Conservation (phyloP, 2,113 vertebrate species). For the Epinephelus cyanopodus region DNA sequence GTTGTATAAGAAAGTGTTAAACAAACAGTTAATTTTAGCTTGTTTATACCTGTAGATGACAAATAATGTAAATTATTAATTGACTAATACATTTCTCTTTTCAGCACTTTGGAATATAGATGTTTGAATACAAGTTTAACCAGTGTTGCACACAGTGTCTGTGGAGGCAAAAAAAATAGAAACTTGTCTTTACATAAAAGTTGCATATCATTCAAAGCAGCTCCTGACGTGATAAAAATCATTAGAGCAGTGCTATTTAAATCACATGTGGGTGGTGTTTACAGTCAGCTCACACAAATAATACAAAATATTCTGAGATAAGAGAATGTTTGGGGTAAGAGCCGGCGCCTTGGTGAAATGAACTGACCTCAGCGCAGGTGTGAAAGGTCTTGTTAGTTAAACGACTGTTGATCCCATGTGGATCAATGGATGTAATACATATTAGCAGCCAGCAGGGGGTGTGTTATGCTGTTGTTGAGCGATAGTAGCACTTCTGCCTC, state of each 20-base stretch:
- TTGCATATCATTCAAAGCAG: background rate
- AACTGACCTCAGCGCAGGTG: slow-evolving; percentile 27
- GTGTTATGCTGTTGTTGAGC: slow-evolving; percentile 51
- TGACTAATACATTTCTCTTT: background rate
- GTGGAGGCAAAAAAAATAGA: background rate
- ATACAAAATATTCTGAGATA: background rate
- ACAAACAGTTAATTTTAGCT: too few species aligned
- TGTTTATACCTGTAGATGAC: too few species aligned
- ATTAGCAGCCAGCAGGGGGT: slow-evolving; percentile 64
- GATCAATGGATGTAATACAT: slow-evolving; percentile 44
- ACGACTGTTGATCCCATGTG: slow-evolving; percentile 29
- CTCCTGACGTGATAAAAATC: background rate
- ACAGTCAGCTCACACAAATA: background rate
- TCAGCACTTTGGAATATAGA: background rate
- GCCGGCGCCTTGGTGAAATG: background rate
- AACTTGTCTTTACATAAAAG: too few species aligned
- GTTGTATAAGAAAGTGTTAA: too few species aligned
- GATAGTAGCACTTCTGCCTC: background rate
- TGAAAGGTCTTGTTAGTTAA: slow-evolving; percentile 46
- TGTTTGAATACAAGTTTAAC: background rate
- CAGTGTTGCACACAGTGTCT: background rate
- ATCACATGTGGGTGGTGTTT: background rate
- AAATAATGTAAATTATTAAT: background rate
- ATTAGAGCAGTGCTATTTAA: background rate
- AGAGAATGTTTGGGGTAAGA: background rate